Conservation (phyloP, 2,888 invertebrate species). For the Tinea trinotella region DNA sequence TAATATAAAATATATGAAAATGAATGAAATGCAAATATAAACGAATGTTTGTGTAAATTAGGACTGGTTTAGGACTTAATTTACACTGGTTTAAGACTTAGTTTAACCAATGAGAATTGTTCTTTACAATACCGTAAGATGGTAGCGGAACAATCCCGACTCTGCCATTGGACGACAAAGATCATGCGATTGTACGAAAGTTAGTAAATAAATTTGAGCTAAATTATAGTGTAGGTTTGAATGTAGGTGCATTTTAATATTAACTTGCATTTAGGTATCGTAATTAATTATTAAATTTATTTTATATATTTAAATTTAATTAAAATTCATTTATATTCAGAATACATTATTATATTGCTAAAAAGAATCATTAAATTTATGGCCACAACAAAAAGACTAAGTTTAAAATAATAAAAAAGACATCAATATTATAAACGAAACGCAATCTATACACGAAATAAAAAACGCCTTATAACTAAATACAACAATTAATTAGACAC, state of each 20-base stretch:
- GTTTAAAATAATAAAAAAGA: too few relatives aligned
- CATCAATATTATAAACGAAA: neutral
- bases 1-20: neutral
- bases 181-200: neutral
- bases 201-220: neutral
- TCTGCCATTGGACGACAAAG: neutral
- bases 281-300: too few relatives aligned
- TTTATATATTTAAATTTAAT: too few relatives aligned
- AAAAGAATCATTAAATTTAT: too few relatives aligned
- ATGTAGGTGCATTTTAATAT: too few relatives aligned
- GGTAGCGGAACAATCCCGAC: neutral
- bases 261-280: too few relatives aligned
- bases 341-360: too few relatives aligned
- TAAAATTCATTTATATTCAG: too few relatives aligned
- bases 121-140: neutral
- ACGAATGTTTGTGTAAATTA: neutral
- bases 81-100: neutral
- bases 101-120: neutral
- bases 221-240: neutral
- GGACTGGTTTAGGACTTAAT: neutral
- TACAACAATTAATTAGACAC: too few relatives aligned
- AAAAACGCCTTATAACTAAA: too few relatives aligned
- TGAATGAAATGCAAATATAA: slow-evolving; percentile 8
- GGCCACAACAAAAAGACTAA: too few relatives aligned
- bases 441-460: too few relatives aligned